Base-by-base conservation (phyloP, 2,888 invertebrate genomes). In the Julus scanicus region DNA sequence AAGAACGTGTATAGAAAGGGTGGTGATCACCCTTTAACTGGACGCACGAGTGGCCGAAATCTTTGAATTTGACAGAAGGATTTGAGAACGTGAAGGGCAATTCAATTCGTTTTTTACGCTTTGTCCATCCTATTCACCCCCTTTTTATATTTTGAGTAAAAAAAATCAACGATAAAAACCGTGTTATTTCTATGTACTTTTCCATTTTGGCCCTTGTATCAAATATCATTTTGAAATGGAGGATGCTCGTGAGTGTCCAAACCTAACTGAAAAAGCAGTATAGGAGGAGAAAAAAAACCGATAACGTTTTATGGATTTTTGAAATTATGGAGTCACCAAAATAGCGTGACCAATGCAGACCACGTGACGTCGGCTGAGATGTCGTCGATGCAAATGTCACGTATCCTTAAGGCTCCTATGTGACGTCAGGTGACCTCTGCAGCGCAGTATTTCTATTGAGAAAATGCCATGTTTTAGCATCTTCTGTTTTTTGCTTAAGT, bases 1-100 rank as follows among this genome's bases (percentile, higher is more conserved):
- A 63, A 20, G 20, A 63, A 63, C n/a, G 6, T 20, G 6, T 1
- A 63, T n/a, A 63, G 63, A 63, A 63, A 6, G 20, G 63, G n/a
- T 63, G n/a, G 63, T 63, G 63, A 63, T 63, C 63, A 63, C 63
- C 63, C 63, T 63, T 63, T 63, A 63, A 63, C 17, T 63, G 63
- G 63, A 63, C 63, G 63, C 63, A 17, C n/a, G 17, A 63, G 63
- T 63, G 63, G 63, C 63, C 63, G 63, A 63, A 63, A 63, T 63
- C 63, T 63, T 63, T 63, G 5, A n/a, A 63, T 63, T 63, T 63
- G 63, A 63, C 63, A 63, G 63, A n/a, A 63, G 63, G 63, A 63
- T 63, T 63, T 63, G 63, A 63, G 63, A 20, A 63, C 63, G 63
- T 63, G 63, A 63, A 63, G 63, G 63, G 63, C 63, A 63, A 63